These are phyloP conservation scores for Lycodopsis pacificus DNA, from an alignment of 2,797 vertebrate genomes.

Conservation along the genomic window DNA sequence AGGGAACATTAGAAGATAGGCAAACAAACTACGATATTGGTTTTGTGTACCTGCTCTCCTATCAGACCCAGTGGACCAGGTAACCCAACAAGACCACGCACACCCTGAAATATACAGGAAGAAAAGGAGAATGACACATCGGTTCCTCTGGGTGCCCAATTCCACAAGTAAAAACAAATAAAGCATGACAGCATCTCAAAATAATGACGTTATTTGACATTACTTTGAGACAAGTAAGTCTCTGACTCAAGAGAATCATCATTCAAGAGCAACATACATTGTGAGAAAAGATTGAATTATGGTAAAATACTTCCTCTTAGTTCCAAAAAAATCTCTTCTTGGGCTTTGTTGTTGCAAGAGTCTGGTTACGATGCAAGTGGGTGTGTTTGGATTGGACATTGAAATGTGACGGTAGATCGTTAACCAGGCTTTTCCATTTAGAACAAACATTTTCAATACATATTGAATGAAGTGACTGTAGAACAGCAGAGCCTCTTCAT, in stretches of 20 bases:
- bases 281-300: background rate
- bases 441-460: background rate
- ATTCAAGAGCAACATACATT: background rate
- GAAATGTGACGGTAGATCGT: background rate
- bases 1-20: background rate
- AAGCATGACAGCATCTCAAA: background rate
- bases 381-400: background rate
- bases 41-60: constrained; percentile 86
- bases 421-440: background rate
- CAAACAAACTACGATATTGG: background rate
- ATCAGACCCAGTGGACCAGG: constrained; percentile 79
- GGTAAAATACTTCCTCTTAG: background rate
- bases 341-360: background rate
- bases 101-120: constrained; percentile 76
- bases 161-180: background rate
- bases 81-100: constrained; percentile 76
- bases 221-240: background rate
- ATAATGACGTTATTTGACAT: too few relatives aligned
- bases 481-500: background rate
- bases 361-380: too few relatives aligned
- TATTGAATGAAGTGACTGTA: background rate
- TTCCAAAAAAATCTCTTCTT: background rate
- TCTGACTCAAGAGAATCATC: background rate
- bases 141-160: background rate
- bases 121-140: background rate